Base-by-base conservation (phyloP, 2,888 invertebrate genomes). In the Zeuzera pyrina region DNA sequence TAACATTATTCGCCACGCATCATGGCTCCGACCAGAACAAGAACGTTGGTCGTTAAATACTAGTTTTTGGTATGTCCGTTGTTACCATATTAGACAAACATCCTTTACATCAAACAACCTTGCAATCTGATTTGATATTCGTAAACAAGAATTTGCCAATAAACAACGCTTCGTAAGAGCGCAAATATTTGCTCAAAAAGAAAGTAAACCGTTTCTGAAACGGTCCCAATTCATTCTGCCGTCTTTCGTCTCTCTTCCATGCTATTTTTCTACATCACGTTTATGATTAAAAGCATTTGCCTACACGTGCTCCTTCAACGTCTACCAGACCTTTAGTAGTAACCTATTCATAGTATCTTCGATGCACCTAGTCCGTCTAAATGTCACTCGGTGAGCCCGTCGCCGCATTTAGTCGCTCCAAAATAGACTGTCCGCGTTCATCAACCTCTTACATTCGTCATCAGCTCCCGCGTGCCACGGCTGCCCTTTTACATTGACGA, bases 371-470 rank as follows among this genome's bases (percentile, higher is more conserved):
- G 72, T 67, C 49, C 57, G 59, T 60, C 61, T 71, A 83, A 83
- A 83, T 83, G 83, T 83, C 83, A 83, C 68, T 79, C 72, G 76
- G 78, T 76, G 74, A 71, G 69, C 70, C 59, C 47, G 58, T 47
- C 52, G 68, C 67, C 70, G 65, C 60, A 65, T 83, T 77, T 83
- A 81, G 74, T 69, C 66, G 78, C 65, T 73, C 77, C 67, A 57
- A 83, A 83, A 83, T 83, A 83, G 81, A 74, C 52, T 52, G 57
- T 49, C 46, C 51, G 73, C 81, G 81, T 79, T 83, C 81, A 76
- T 69, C 81, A 81, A 83, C 81, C 81, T 70, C 78, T 73, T 57
- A 62, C 72, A 70, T 68, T 72, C 72, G 72, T 74, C 77, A 76
- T 69, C 67, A 54, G 43, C 49, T 50, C 52, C 47, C 50, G 50